Percentiles rank a stretch among this genome's conserved stretches.
Evolutionary conservation across 2,797 vertebrate genomes (phyloP).

Genomic region (Characodon lateralis): DNA sequence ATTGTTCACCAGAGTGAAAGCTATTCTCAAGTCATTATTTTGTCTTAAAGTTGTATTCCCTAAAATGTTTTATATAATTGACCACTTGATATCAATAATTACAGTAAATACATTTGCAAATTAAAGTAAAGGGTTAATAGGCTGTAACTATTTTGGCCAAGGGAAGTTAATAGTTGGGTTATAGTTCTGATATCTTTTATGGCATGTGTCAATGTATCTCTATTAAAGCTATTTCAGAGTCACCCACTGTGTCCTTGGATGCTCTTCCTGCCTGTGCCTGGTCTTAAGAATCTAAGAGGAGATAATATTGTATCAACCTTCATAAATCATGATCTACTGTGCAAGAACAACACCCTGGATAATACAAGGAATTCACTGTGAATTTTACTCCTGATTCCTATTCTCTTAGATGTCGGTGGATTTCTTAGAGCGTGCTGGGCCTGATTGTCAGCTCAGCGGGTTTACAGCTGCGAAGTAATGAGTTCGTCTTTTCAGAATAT

Average conservation of each 20-base stretch:
- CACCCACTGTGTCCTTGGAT: background rate
- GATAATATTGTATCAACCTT: background rate
- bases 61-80: background rate
- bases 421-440: conserved; percentile 26
- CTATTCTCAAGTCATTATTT: background rate
- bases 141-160: background rate
- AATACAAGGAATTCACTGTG: conserved; percentile 1
- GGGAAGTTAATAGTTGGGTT: background rate
- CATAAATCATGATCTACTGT: conserved; percentile 2
- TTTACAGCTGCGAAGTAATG: conserved; percentile 60
- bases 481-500: conserved; percentile 63
- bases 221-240: background rate
- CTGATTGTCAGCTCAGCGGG: conserved; percentile 60
- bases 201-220: background rate
- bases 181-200: background rate
- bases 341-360: background rate
- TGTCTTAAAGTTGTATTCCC: background rate
- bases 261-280: background rate
- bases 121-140: background rate
- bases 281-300: background rate
- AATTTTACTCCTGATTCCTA: conserved; percentile 21
- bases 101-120: background rate
- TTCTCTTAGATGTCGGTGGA: conserved; percentile 18
- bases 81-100: background rate
- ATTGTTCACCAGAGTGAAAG: background rate